These are phyloP conservation scores for Crenichthys baileyi DNA, from an alignment of 2,797 vertebrate species.

Conservation along the genomic window DNA sequence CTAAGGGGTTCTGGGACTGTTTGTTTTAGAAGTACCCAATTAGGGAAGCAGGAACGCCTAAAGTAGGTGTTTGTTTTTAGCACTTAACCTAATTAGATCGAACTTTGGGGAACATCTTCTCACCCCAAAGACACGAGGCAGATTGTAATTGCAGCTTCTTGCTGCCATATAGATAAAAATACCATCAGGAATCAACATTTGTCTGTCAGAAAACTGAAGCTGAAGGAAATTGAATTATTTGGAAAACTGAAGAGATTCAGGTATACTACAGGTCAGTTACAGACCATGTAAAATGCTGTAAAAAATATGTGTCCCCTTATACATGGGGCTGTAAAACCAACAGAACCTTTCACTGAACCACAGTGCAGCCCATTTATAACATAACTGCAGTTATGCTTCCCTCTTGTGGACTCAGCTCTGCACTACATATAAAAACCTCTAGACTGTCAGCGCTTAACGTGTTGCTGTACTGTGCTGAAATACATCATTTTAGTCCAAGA, in stretches of 20 bases:
- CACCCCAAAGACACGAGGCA: background rate
- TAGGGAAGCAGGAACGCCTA: constrained; percentile 28
- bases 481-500: background rate
- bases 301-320: background rate
- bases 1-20: constrained; percentile 22
- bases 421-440: background rate
- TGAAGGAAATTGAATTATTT: background rate
- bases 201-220: background rate
- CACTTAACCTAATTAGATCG: constrained; percentile 33
- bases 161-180: background rate
- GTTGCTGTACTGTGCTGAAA: constrained; percentile 1
- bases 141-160: constrained; percentile 7
- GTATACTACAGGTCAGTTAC: background rate
- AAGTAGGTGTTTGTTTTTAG: constrained; percentile 44
- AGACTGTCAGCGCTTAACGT: background rate
- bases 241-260: too few species aligned
- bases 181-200: background rate
- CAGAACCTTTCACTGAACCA: too few species aligned
- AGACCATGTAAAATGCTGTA: background rate
- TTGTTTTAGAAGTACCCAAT: constrained; percentile 49
- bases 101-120: constrained; percentile 24
- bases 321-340: too few species aligned
- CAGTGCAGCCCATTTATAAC: too few species aligned
- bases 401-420: constrained; percentile 21
- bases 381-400: constrained; percentile 26